These are phyloP conservation scores for Heteronetta atricapilla DNA, from an alignment of 2,113 vertebrate genomes.

Conservation along the genomic window DNA sequence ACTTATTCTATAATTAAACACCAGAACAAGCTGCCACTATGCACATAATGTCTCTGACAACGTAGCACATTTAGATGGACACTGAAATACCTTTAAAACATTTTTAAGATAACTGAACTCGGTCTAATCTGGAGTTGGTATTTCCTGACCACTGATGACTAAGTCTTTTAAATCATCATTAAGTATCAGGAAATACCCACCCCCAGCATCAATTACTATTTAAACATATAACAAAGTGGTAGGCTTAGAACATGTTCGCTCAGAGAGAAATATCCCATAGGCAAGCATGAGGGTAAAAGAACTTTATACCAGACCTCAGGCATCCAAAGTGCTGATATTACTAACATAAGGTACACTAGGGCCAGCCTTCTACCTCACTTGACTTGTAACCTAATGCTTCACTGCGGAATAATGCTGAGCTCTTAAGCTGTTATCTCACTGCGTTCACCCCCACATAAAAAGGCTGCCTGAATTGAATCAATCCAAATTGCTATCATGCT, in stretches of 20 bases:
- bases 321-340: neutral
- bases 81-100: conserved; percentile 10
- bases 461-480: neutral
- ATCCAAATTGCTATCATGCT: neutral
- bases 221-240: neutral
- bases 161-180: conserved; percentile 5
- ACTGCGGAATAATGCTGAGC: neutral
- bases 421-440: neutral
- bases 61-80: neutral
- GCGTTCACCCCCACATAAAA: neutral
- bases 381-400: neutral
- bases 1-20: conserved; percentile 29
- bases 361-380: neutral
- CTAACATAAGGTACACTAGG: neutral
- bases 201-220: conserved; percentile 2
- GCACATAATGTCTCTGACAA: conserved; percentile 8
- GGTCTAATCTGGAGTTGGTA: conserved; percentile 18
- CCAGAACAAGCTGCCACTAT: neutral
- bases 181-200: conserved; percentile 43
- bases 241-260: neutral
- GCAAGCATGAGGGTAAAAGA: neutral
- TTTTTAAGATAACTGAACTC: conserved; percentile 20
- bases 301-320: neutral
- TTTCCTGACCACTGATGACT: conserved; percentile 57
- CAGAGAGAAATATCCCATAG: neutral